These are phyloP conservation scores for Rhadina sibilatrix DNA, from an alignment of 2,113 vertebrate genomes.

Conservation along the genomic window DNA sequence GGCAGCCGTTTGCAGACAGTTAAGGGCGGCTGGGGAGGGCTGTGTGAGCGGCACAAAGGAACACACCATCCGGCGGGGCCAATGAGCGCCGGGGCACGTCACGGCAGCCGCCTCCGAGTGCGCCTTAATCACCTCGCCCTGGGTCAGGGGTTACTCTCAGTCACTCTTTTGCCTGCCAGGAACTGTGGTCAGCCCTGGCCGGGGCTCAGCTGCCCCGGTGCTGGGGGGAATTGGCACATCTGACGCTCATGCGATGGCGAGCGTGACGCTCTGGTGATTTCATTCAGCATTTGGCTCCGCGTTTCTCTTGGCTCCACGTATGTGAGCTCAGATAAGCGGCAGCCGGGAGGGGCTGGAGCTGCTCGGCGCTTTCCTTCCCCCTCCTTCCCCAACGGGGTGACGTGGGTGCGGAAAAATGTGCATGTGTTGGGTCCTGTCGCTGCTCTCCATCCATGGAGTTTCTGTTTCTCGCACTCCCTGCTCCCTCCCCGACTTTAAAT, in stretches of 20 bases:
- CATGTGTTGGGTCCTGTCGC: neutral
- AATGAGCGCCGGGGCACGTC: constrained; percentile 54
- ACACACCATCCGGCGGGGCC: constrained; percentile 73
- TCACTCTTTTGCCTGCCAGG: neutral
- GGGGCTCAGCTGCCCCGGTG: neutral
- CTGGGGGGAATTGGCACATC: accelerated
- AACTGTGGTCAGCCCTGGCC: neutral
- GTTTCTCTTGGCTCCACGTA: neutral
- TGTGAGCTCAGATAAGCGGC: neutral
- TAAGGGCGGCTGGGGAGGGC: neutral
- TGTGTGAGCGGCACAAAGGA: constrained; percentile 38
- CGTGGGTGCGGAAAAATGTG: neutral
- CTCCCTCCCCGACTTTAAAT: neutral
- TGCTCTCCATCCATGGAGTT: neutral
- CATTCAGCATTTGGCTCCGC: neutral
- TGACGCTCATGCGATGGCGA: accelerated
- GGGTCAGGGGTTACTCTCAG: constrained; percentile 58
- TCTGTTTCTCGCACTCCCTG: neutral
- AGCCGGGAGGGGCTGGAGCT: neutral
- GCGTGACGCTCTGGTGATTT: neutral
- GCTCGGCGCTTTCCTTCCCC: neutral
- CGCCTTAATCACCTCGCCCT: neutral
- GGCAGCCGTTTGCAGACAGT: neutral
- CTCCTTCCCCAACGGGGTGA: neutral
- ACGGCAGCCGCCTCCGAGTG: neutral